These are phyloP conservation scores for Eudyptes chrysolophus DNA, from an alignment of 2,113 vertebrate species.

Conservation along the genomic window DNA sequence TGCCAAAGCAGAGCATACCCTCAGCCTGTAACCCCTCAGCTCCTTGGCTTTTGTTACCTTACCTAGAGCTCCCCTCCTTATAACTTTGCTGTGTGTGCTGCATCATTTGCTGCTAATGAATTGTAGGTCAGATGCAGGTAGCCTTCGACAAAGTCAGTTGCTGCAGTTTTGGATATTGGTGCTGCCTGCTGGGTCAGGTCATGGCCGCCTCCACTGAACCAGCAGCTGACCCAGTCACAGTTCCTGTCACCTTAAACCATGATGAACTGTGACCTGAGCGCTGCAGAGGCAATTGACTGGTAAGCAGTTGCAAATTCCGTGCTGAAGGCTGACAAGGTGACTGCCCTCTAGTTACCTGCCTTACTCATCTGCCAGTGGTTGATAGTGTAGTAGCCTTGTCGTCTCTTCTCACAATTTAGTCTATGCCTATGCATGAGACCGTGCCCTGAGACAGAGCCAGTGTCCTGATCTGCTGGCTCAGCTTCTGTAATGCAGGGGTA, in stretches of 20 bases:
- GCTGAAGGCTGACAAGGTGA: background rate
- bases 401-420: background rate
- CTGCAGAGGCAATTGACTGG: background rate
- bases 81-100: rapidly evolving
- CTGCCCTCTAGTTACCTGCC: background rate
- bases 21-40: background rate
- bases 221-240: background rate
- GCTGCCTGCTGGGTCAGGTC: background rate
- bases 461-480: background rate
- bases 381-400: background rate
- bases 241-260: background rate
- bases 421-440: background rate
- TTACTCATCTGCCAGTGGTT: background rate
- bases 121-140: background rate
- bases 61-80: background rate
- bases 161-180: background rate
- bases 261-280: background rate
- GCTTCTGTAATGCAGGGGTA: background rate
- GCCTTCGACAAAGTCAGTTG: rapidly evolving
- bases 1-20: background rate
- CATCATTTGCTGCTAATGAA: background rate
- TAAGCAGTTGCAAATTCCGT: background rate
- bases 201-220: rapidly evolving
- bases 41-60: background rate
- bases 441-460: background rate